A percentile compares a stretch with the other conserved stretches of the same genome.
Evolutionary conservation across 2,888 invertebrate genomes (phyloP).

Genomic region (Coelinius sp.): DNA sequence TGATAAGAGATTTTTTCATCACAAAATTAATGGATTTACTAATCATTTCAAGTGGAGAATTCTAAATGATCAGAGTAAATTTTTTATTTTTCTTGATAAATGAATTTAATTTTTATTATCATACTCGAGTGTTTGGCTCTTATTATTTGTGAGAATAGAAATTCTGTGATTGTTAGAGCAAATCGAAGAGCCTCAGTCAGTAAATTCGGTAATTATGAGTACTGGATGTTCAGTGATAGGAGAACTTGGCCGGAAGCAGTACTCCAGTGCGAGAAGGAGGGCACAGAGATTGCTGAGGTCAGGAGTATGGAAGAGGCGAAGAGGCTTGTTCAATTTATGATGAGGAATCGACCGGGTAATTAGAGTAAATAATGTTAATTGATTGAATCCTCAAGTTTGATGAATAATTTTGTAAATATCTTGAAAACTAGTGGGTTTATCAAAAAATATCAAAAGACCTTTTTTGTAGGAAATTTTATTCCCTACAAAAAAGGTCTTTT

Average conservation of each 20-base stretch:
- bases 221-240: neutral
- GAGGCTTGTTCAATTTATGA: neutral
- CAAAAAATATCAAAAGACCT: too few relatives aligned
- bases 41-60: neutral
- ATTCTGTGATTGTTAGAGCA: neutral
- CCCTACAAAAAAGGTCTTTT: too few relatives aligned
- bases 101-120: neutral
- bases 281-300: neutral
- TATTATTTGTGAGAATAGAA: neutral
- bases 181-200: neutral
- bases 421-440: too few relatives aligned
- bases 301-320: neutral
- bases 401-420: too few relatives aligned
- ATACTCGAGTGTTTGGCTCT: neutral
- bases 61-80: neutral
- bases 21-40: neutral
- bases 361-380: too few relatives aligned
- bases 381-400: too few relatives aligned
- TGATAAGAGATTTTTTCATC: neutral
- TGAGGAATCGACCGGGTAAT: constrained; percentile 6
- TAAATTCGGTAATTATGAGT: neutral
- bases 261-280: neutral
- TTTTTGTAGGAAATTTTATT: too few relatives aligned
- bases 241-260: neutral
- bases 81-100: neutral